Conservation (phyloP, 2,113 vertebrate genomes). For the Brachyhypopomus occidentalis region DNA sequence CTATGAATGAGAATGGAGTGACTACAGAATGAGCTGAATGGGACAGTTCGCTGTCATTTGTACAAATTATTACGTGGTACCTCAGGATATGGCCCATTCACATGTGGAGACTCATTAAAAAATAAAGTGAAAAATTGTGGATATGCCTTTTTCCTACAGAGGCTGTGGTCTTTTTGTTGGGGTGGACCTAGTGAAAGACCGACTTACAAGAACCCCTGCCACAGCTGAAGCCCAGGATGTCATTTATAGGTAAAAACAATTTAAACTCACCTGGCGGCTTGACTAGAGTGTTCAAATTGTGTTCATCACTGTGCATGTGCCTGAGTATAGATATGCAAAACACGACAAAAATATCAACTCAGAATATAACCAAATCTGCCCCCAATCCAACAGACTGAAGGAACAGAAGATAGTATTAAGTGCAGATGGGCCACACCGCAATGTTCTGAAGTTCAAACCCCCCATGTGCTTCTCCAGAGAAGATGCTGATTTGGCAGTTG, state of each 20-base stretch:
- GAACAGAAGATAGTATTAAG: constrained; percentile 86
- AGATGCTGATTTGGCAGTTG: constrained; percentile 82
- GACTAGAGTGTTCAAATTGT: no score
- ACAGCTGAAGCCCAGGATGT: constrained; percentile 92
- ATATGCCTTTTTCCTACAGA: constrained; percentile 65
- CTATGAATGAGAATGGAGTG: no score
- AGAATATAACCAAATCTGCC: background rate
- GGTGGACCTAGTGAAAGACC: constrained; percentile 89
- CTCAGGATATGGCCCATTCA: no score
- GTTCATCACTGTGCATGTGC: background rate
- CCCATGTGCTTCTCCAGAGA: constrained; percentile 91
- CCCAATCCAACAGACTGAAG: constrained; percentile 80
- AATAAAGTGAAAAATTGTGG: no score
- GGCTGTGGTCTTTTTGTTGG: constrained; percentile 91
- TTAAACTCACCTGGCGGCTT: background rate
- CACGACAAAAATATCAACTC: background rate
- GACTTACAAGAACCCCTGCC: constrained; percentile 81
- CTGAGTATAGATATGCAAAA: background rate
- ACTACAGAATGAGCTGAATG: no score
- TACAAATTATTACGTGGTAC: no score
- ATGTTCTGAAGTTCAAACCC: constrained; percentile 95
- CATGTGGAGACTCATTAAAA: no score
- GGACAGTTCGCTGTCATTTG: background rate
- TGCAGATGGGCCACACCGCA: constrained; percentile 91
- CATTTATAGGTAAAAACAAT: constrained; percentile 82